These are phyloP conservation scores for Lagopus leucura DNA, from an alignment of 2,113 vertebrate species.

Conservation along the genomic window DNA sequence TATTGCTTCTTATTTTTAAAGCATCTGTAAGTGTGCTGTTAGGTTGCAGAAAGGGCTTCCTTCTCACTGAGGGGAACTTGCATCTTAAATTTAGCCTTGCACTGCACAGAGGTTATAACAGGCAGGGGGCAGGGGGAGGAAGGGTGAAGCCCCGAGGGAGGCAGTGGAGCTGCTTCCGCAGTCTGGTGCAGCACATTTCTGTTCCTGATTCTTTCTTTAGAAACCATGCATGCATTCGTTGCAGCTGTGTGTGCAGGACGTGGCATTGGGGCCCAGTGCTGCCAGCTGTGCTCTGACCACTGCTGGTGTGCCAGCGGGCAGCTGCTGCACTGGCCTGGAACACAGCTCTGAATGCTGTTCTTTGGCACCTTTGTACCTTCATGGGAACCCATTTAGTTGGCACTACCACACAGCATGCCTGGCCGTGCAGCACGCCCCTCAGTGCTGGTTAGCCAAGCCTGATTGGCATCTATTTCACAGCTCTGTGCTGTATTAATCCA, in stretches of 20 bases:
- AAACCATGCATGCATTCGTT: accelerated
- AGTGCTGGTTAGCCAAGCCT: neutral
- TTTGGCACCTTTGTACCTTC: neutral
- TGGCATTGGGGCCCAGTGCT: no score
- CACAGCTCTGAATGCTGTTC: neutral
- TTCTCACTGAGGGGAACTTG: neutral
- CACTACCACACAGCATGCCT: accelerated
- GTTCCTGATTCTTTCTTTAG: neutral
- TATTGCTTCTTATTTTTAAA: neutral
- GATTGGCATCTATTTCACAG: neutral
- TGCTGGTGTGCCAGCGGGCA: no score
- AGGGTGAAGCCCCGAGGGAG: neutral
- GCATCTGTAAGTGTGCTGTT: accelerated
- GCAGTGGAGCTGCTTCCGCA: neutral
- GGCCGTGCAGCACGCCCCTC: accelerated
- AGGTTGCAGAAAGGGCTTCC: neutral
- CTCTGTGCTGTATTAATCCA: neutral
- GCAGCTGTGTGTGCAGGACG: no score
- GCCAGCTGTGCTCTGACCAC: no score
- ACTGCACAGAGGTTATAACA: neutral
- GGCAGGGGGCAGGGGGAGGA: neutral
- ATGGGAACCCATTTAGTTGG: neutral
- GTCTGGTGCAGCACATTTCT: neutral
- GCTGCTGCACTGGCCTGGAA: neutral
- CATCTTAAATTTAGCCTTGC: neutral